These are phyloP conservation scores for Lasioglossum baleicum DNA, from an alignment of 1,140 invertebrate species.

Conservation along the genomic window DNA sequence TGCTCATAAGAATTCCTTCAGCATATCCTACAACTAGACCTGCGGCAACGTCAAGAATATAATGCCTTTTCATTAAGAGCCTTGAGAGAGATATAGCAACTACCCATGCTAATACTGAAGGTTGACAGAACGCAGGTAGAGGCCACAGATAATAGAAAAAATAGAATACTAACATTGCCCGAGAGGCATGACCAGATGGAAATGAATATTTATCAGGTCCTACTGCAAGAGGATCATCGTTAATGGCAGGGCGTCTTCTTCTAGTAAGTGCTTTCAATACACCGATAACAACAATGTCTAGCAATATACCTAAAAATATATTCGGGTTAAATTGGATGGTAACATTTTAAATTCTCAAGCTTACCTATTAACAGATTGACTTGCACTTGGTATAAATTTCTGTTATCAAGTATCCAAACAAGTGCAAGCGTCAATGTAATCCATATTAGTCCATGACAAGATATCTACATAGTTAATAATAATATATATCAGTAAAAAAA, in stretches of 20 bases:
- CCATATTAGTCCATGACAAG: slow-evolving; percentile 95
- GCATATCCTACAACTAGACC: slow-evolving; percentile 89
- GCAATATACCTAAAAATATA: slow-evolving; percentile 86
- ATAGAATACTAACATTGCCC: slow-evolving; percentile 88
- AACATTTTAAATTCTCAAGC: not conserved
- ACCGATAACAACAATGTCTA: slow-evolving; percentile 92
- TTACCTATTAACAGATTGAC: slow-evolving; percentile 92
- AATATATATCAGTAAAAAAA: slow-evolving; percentile 35
- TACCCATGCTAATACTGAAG: slow-evolving; percentile 87
- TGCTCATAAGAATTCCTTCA: slow-evolving; percentile 84
- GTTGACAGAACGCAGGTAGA: slow-evolving; percentile 81
- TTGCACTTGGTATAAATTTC: slow-evolving; percentile 87
- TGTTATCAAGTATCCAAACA: slow-evolving; percentile 86
- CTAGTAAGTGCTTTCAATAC: slow-evolving; percentile 89
- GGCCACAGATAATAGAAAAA: slow-evolving; percentile 86
- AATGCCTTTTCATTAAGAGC: slow-evolving; percentile 90
- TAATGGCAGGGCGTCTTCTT: slow-evolving; percentile 86
- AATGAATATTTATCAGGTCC: slow-evolving; percentile 95
- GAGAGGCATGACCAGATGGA: slow-evolving; percentile 96
- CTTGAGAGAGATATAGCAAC: slow-evolving; percentile 88
- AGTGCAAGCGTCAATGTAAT: slow-evolving; percentile 86
- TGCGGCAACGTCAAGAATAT: slow-evolving; percentile 90
- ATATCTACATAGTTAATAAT: slow-evolving; percentile 83
- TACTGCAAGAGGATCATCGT: slow-evolving; percentile 83
- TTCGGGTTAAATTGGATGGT: not conserved